These are phyloP conservation scores for Eulithis prunata DNA, from an alignment of 2,888 invertebrate species.

Conservation along the genomic window DNA sequence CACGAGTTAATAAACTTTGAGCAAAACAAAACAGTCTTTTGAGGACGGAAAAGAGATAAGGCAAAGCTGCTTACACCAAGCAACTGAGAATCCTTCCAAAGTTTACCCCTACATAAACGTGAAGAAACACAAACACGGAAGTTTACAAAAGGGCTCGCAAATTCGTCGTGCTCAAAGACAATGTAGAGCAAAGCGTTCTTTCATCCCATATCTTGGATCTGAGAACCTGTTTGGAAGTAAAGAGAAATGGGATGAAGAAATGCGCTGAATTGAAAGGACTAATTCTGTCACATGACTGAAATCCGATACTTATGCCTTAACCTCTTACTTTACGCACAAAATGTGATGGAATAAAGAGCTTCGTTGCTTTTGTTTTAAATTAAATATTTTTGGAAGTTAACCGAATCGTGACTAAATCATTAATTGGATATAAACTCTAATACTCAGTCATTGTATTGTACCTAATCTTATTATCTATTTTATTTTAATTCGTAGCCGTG, in stretches of 20 bases:
- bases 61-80: neutral
- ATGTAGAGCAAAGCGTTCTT: conserved; percentile 26
- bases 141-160: conserved; percentile 24
- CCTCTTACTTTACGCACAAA: no score
- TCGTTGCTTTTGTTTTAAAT: no score
- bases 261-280: conserved; percentile 4
- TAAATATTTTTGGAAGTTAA: no score
- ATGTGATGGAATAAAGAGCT: no score
- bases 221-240: conserved; percentile 8
- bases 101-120: conserved; percentile 1
- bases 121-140: conserved; percentile 10
- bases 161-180: conserved; percentile 22
- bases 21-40: no score
- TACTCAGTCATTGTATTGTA: no score
- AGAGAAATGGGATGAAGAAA: conserved; percentile 8
- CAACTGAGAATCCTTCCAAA: neutral
- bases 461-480: no score
- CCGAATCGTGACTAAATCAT: no score
- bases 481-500: no score
- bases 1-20: no score
- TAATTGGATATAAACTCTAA: no score
- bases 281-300: neutral
- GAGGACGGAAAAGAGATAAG: neutral
- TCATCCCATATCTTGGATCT: conserved; percentile 24
- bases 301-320: neutral